A percentile compares a stretch with the other conserved stretches of the same genome.
Evolutionary conservation across 2,888 invertebrate genomes (phyloP).

Genomic region (Caenorhabditis doughertyi): DNA sequence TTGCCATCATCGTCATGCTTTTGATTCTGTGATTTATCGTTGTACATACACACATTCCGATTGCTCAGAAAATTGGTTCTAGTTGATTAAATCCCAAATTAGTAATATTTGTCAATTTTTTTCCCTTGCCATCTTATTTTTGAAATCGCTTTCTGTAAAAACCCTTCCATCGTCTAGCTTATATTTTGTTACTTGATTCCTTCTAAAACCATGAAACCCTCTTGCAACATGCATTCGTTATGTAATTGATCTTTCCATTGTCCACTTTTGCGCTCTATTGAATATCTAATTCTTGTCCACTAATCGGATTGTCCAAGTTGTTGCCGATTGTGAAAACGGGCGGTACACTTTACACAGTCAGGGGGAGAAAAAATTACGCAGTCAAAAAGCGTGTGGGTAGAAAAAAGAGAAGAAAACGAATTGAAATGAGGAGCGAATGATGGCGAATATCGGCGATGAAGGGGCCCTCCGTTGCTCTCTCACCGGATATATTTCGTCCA

Average conservation of each 20-base stretch:
- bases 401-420: conserved; percentile 46
- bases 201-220: conserved; percentile 31
- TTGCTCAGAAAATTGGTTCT: conserved; percentile 50
- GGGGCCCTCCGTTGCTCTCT: conserved; percentile 24
- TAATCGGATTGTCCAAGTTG: conserved; percentile 54
- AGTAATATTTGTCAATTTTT: not conserved
- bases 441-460: conserved; percentile 57
- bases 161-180: not conserved
- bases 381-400: conserved; percentile 49
- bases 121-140: conserved; percentile 3
- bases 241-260: conserved; percentile 51
- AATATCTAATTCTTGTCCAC: conserved; percentile 58
- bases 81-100: conserved; percentile 15
- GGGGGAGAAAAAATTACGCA: conserved; percentile 51
- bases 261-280: conserved; percentile 62
- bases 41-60: conserved; percentile 58
- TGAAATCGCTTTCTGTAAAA: conserved; percentile 12
- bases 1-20: conserved; percentile 41
- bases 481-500: conserved; percentile 63
- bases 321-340: conserved; percentile 21
- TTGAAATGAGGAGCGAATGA: conserved; percentile 63
- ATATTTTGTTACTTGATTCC: not conserved
- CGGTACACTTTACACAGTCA: conserved; percentile 54
- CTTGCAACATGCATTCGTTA: conserved; percentile 49
- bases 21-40: conserved; percentile 58